These are phyloP conservation scores for Tribolium madens DNA, from an alignment of 1,140 invertebrate genomes.

Conservation along the genomic window DNA sequence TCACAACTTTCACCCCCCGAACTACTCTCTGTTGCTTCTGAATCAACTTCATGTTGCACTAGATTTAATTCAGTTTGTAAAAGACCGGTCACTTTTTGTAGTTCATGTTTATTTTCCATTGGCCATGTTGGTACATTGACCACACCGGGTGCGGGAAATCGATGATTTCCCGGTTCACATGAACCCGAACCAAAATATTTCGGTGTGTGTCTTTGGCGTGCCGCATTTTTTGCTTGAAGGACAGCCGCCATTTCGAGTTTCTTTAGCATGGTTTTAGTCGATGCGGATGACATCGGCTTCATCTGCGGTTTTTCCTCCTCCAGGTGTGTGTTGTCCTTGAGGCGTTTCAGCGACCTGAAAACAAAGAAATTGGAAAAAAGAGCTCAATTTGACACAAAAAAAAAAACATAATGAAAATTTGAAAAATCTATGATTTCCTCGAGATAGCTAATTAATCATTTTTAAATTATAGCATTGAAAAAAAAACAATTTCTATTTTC, in stretches of 20 bases:
- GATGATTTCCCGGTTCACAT: conserved; percentile 65
- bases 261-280: conserved; percentile 70
- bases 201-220: conserved; percentile 61
- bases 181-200: conserved; percentile 76
- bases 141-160: conserved; percentile 65
- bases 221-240: conserved; percentile 61
- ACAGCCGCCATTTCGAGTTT: conserved; percentile 67
- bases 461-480: too few relatives aligned
- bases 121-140: conserved; percentile 68
- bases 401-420: too few relatives aligned
- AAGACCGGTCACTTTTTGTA: conserved; percentile 77
- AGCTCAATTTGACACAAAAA: neutral
- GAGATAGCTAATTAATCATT: too few relatives aligned
- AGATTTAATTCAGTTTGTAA: conserved; percentile 78
- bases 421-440: too few relatives aligned
- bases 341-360: conserved; percentile 62
- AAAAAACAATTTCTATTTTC: too few relatives aligned
- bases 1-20: conserved; percentile 95
- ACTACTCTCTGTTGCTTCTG: conserved; percentile 93
- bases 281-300: conserved; percentile 67
- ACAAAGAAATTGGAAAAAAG: too few relatives aligned
- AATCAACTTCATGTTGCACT: conserved; percentile 83
- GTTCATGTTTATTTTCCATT: conserved; percentile 67
- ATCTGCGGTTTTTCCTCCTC: conserved; percentile 39
- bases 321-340: conserved; percentile 49